phyloP scores from a whole-genome alignment of 2,888 invertebrate genomes.

The Phyllotreta cruciferae region DNA sequence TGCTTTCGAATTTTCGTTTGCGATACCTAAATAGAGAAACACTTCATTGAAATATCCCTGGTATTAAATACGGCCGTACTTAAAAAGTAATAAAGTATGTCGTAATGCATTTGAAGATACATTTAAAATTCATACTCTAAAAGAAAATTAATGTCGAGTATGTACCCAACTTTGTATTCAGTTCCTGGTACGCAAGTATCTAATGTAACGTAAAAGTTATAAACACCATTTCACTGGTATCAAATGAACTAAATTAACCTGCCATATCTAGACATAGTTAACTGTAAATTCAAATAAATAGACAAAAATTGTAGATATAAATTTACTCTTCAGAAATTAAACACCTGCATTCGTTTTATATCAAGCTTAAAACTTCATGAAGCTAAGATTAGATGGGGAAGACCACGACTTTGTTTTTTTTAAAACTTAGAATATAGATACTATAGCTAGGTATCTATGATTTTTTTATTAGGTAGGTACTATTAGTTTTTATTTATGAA shows the following conservation, averaged over 20 bases:
- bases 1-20: no score
- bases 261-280: slow-evolving; percentile 4
- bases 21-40: no score
- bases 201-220: slow-evolving; percentile 8
- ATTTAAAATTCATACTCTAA: slow-evolving; percentile 8
- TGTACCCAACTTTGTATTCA: slow-evolving; percentile 6
- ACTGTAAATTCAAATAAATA: slow-evolving; percentile 10
- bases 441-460: no score
- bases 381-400: no score
- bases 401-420: no score
- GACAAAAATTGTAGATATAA: slow-evolving; percentile 8
- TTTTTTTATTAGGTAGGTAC: no score
- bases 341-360: slow-evolving; percentile 8
- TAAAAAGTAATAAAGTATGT: slow-evolving; percentile 1
- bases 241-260: slow-evolving; percentile 11
- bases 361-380: slow-evolving; percentile 1
- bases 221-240: slow-evolving; percentile 11
- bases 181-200: slow-evolving; percentile 11
- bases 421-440: no score
- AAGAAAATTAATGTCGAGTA: slow-evolving; percentile 6
- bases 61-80: no score
- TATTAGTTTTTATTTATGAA: no score
- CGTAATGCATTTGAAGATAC: not conserved
- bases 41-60: no score
- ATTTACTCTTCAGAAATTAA: slow-evolving; percentile 12